These are phyloP conservation scores for Dermochelys coriacea DNA, from an alignment of 2,797 vertebrate genomes.

Conservation along the genomic window DNA sequence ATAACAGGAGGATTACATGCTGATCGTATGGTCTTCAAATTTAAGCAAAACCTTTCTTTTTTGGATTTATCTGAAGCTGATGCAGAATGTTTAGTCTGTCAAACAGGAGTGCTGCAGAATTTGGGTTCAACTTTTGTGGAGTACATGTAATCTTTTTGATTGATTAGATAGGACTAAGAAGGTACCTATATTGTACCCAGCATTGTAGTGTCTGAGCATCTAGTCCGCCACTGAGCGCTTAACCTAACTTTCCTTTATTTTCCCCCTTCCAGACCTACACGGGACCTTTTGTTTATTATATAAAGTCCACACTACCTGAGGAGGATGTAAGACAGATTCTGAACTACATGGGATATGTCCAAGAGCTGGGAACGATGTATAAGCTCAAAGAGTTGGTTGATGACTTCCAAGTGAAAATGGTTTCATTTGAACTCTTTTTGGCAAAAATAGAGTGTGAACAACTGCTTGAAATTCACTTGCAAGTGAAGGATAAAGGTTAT, in stretches of 20 bases:
- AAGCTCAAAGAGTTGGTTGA: conserved; percentile 82
- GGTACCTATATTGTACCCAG: conserved; percentile 13
- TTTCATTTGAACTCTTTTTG: conserved; percentile 95
- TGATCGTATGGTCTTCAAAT: conserved; percentile 28
- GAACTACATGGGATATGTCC: conserved; percentile 93
- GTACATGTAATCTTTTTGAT: not conserved
- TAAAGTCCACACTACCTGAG: conserved; percentile 92
- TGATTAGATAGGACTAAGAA: not conserved
- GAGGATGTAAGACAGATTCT: conserved; percentile 90
- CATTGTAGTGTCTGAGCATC: conserved; percentile 9
- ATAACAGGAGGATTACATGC: conserved; percentile 26
- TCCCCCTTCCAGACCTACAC: conserved; percentile 92
- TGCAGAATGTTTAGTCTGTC: conserved; percentile 38
- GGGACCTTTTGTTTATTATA: conserved; percentile 96
- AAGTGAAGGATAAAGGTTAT: conserved; percentile 91
- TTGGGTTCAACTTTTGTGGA: conserved; percentile 10
- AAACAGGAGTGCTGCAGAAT: conserved; percentile 34
- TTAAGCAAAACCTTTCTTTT: conserved; percentile 42
- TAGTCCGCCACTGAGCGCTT: conserved; percentile 23
- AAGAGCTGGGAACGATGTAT: conserved; percentile 85
- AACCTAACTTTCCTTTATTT: conserved; percentile 49
- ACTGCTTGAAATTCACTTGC: conserved; percentile 91
- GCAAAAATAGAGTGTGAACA: conserved; percentile 96
- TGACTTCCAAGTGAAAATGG: conserved; percentile 83
- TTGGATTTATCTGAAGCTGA: conserved; percentile 32